phyloP scores from a whole-genome alignment of 2,888 invertebrate species.

The Chaitophorus viminalis region DNA sequence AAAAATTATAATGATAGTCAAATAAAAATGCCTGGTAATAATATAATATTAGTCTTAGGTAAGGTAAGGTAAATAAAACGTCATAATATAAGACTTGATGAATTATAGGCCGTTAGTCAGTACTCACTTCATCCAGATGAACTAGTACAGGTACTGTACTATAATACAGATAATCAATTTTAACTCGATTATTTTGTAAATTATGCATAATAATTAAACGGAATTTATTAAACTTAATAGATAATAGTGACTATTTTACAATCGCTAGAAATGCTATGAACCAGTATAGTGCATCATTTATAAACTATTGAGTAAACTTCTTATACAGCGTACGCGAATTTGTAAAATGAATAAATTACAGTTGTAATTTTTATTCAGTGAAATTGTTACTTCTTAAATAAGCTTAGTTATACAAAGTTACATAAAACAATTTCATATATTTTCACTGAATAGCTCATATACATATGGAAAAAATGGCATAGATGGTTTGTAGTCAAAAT shows the following conservation, averaged over 20 bases:
- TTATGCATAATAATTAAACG: conserved; percentile 19
- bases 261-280: conserved; percentile 2
- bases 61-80: background rate
- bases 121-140: background rate
- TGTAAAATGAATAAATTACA: background rate
- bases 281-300: background rate
- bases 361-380: background rate
- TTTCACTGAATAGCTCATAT: too few relatives aligned
- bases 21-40: too few relatives aligned
- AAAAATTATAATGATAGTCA: conserved; percentile 8
- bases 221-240: conserved; percentile 12
- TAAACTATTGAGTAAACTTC: background rate
- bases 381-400: too few relatives aligned
- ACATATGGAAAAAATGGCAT: too few relatives aligned
- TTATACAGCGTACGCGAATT: background rate
- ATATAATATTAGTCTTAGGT: conserved; percentile 18
- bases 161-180: background rate
- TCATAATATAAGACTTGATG: conserved; percentile 13
- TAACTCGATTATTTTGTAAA: conserved; percentile 4
- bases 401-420: too few relatives aligned
- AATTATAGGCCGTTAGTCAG: conserved; percentile 20
- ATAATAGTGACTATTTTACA: conserved; percentile 16
- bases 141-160: background rate
- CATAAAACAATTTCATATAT: too few relatives aligned
- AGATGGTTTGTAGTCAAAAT: background rate